Evolutionary conservation across 1,140 invertebrate species (phyloP).

Genomic region (Myzus persicae): DNA sequence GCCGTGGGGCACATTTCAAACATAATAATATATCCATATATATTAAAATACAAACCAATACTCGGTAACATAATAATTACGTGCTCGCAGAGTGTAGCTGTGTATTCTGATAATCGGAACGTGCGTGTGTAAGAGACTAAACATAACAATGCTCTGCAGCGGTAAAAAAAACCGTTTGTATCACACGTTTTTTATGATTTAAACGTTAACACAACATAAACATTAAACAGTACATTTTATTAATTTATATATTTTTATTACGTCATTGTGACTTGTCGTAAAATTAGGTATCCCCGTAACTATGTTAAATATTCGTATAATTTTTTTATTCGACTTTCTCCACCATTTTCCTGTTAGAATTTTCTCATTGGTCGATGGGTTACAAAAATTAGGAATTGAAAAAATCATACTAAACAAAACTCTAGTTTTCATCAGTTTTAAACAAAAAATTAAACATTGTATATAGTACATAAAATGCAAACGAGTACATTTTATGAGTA

Average conservation of each 20-base stretch:
- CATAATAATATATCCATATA: not conserved
- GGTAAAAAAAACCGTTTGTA: not conserved
- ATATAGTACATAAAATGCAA: too few relatives aligned
- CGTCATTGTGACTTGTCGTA: not conserved
- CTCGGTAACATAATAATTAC: not conserved
- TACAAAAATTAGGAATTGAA: not conserved
- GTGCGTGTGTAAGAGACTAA: not conserved
- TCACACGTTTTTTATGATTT: not conserved
- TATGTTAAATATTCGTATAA: not conserved
- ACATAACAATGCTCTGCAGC: not conserved
- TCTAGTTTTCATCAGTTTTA: too few relatives aligned
- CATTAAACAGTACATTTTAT: not conserved
- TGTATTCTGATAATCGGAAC: not conserved
- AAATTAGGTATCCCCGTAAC: not conserved
- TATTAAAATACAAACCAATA: conserved; percentile 27
- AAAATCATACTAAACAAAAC: not conserved
- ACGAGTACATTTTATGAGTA: too few relatives aligned
- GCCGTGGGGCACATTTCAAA: conserved; percentile 13
- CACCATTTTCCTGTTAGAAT: not conserved
- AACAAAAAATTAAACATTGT: too few relatives aligned
- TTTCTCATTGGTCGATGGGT: not conserved
- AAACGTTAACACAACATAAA: not conserved
- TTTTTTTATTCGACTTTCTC: not conserved
- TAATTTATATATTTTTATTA: not conserved
- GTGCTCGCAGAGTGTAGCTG: not conserved